phyloP scores from a whole-genome alignment of 1,140 invertebrate genomes.

The Telenomus remus region DNA sequence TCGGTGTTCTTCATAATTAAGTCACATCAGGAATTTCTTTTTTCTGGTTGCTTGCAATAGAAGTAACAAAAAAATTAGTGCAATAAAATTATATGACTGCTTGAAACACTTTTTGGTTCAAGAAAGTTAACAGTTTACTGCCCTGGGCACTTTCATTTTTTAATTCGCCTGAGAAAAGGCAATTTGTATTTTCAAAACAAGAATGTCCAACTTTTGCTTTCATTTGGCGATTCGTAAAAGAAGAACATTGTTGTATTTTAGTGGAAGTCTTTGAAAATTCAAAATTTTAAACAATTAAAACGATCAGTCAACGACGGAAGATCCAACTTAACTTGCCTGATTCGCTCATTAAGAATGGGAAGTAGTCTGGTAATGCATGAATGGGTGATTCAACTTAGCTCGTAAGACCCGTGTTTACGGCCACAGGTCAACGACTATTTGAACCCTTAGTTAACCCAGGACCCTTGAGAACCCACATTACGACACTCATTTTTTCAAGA shows the following conservation, averaged over 20 bases:
- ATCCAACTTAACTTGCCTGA: constrained; percentile 60
- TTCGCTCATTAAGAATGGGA: constrained; percentile 62
- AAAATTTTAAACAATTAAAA: constrained; percentile 60
- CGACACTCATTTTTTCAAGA: constrained; percentile 43
- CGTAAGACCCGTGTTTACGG: constrained; percentile 60
- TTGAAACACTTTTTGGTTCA: not conserved
- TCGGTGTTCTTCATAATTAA: constrained; percentile 24
- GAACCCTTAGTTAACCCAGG: constrained; percentile 55
- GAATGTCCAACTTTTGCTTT: too few species aligned
- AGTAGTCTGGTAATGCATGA: constrained; percentile 53
- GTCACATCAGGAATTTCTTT: constrained; percentile 14
- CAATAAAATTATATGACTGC: not conserved
- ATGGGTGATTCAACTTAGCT: constrained; percentile 67
- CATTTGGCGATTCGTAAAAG: too few species aligned
- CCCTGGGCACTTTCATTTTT: too few species aligned
- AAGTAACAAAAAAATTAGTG: not conserved
- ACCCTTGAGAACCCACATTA: constrained; percentile 37
- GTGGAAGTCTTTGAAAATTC: constrained; percentile 46
- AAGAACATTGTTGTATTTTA: too few species aligned
- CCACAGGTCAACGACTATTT: constrained; percentile 70
- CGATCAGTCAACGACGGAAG: constrained; percentile 57
- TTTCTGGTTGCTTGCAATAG: constrained; percentile 6
- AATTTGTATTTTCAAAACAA: too few species aligned
- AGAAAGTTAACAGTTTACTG: too few species aligned
- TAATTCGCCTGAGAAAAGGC: too few species aligned